These are phyloP conservation scores for Willisornis vidua DNA, from an alignment of 2,113 vertebrate genomes.

Conservation along the genomic window DNA sequence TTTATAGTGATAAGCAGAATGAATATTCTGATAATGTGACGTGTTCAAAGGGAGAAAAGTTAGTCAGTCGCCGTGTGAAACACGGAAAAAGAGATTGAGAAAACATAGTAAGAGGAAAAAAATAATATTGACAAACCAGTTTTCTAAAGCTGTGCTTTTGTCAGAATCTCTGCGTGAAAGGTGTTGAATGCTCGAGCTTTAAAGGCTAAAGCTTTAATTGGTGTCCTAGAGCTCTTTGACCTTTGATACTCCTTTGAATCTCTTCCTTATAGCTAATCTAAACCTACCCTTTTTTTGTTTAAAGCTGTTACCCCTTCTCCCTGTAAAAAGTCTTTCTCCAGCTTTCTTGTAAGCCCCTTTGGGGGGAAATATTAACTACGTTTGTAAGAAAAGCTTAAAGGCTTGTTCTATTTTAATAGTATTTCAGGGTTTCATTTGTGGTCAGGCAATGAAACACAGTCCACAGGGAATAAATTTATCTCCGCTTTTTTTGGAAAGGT, in stretches of 20 bases:
- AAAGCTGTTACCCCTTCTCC: not conserved
- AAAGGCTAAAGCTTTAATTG: not conserved
- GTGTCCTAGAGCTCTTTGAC: not conserved
- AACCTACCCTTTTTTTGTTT: not conserved
- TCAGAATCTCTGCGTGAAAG: not conserved
- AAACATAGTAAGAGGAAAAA: not conserved
- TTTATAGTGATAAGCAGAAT: not conserved
- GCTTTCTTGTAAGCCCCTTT: not conserved
- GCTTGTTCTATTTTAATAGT: not conserved
- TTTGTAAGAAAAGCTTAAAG: not conserved
- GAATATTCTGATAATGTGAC: not conserved
- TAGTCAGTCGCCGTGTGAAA: not conserved
- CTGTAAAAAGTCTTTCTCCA: not conserved
- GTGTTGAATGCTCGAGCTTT: not conserved
- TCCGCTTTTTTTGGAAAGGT: not conserved
- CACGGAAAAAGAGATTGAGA: not conserved
- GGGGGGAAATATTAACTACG: not conserved
- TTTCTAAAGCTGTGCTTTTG: not conserved
- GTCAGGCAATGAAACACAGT: rapidly evolving
- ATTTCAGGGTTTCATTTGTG: not conserved
- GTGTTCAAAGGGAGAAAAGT: not conserved
- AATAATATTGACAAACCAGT: not conserved
- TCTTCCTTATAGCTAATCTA: not conserved
- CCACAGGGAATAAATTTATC: not conserved
- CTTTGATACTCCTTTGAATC: not conserved